These are phyloP conservation scores for Cottoperca gobio DNA, from an alignment of 2,797 vertebrate genomes.

Conservation along the genomic window DNA sequence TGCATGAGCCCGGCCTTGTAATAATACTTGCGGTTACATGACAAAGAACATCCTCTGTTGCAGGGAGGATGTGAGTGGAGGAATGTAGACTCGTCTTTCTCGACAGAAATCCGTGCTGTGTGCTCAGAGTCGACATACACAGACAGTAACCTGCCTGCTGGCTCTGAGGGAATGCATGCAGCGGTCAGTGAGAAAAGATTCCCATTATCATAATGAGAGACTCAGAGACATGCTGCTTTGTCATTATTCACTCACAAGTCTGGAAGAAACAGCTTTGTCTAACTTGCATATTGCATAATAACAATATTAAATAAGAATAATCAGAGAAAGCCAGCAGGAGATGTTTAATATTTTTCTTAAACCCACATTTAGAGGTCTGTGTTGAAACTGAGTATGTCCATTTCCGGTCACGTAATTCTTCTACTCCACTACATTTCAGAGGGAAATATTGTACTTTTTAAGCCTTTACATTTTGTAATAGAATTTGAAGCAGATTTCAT, in stretches of 20 bases:
- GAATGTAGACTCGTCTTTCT: neutral
- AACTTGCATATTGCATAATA: too few species aligned
- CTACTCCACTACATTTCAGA: neutral
- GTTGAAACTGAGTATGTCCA: too few species aligned
- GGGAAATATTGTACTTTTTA: too few species aligned
- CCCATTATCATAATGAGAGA: slow-evolving; percentile 13
- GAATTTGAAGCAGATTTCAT: too few species aligned
- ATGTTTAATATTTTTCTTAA: neutral
- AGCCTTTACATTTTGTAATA: too few species aligned
- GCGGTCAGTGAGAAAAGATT: slow-evolving; percentile 3
- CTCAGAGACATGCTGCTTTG: slow-evolving; percentile 2
- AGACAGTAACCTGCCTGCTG: neutral
- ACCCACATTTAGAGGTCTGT: neutral
- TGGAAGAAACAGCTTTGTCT: neutral
- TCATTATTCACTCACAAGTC: slow-evolving; percentile 11
- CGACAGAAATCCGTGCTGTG: neutral
- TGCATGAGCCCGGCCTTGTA: too few species aligned
- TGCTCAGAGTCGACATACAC: neutral
- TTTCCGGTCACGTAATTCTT: neutral
- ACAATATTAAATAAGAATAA: too few species aligned
- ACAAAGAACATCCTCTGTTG: slow-evolving; percentile 5
- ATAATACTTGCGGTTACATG: neutral
- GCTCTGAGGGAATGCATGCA: slow-evolving; percentile 2
- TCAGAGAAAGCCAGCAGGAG: neutral
- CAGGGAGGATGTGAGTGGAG: neutral